Evolutionary conservation across 2,888 invertebrate genomes (phyloP), one percentile per base, ranked within the genome.

Genomic region (Folsomia manolachei): DNA sequence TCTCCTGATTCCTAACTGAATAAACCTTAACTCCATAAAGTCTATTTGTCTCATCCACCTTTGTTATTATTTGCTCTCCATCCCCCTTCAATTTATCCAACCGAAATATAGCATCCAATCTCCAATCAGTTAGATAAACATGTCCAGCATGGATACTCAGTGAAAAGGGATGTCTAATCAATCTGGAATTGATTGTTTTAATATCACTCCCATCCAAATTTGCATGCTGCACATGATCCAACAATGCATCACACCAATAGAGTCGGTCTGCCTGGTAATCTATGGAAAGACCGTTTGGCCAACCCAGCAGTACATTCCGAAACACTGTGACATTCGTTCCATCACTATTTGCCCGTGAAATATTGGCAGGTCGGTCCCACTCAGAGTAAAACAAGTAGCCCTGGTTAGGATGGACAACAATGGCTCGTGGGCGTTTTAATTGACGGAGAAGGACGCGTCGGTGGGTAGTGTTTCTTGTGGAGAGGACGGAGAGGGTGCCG

Each of bases 61-160:
- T 87, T 0, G 94, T 92, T 83, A 95, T 88, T 70, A 93, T 90
- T 78, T 92, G 90, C 82, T 95, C 95, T 80, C 91, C 90, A 67
- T 91, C 92, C 0, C 97, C 97, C 0, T 91, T 93, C 61, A 91
- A 85, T 83, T 97, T 97, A 82, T 95, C 90, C 77, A 97, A 86
- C 24, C 94, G 88, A 14, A 97, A 91, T 69, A 98, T 96, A 0
- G 97, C 95, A 83, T 97, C 97, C 63, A 97, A 84, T 64, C 97
- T 87, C 95, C 98, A 98, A 84, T 99, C 97, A 0, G 97, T 96
- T 63, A 97, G 95, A 84, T 96, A 99, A 89, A 98, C 92, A 87
- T 91, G 94, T 25, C 95, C 92, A 85, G 81, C 39, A 83, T 93
- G 90, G 73, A 97, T 92, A 0, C 95, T 94, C 62, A 97, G 93